These are phyloP conservation scores for Regulus satrapa DNA, from an alignment of 2,113 vertebrate species.

Conservation along the genomic window DNA sequence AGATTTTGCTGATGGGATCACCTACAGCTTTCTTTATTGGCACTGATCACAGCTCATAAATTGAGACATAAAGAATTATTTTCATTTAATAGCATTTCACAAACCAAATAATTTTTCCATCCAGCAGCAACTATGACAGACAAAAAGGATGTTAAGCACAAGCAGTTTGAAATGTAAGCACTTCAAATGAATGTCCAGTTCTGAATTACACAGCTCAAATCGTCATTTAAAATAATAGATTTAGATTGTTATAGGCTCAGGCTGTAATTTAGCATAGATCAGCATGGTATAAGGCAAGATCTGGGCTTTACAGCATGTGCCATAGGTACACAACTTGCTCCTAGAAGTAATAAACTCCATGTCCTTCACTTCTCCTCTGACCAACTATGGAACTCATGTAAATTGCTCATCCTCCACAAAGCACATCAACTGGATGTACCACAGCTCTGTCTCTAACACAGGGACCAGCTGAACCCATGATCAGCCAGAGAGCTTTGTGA, in stretches of 20 bases:
- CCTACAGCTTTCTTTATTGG: background rate
- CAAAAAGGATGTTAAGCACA: background rate
- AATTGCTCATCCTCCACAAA: background rate
- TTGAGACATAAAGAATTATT: background rate
- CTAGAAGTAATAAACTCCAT: background rate
- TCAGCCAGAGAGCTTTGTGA: background rate
- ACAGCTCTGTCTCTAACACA: background rate
- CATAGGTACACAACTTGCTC: rapidly evolving
- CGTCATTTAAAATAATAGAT: background rate
- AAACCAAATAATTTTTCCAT: background rate
- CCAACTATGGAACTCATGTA: background rate
- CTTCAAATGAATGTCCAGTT: background rate
- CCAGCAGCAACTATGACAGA: background rate
- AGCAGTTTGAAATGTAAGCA: background rate
- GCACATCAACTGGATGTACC: background rate
- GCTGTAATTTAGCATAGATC: background rate
- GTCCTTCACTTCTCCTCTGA: background rate
- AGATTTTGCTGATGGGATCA: background rate
- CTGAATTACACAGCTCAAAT: background rate
- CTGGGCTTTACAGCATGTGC: background rate
- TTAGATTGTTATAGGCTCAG: background rate
- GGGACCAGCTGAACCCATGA: background rate
- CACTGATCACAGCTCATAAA: background rate
- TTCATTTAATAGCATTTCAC: background rate
- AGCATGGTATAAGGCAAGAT: background rate